Percentiles rank a stretch among this genome's conserved stretches.
Evolutionary conservation across 1,140 invertebrate species (phyloP).

Genomic region (Bombus affinis): DNA sequence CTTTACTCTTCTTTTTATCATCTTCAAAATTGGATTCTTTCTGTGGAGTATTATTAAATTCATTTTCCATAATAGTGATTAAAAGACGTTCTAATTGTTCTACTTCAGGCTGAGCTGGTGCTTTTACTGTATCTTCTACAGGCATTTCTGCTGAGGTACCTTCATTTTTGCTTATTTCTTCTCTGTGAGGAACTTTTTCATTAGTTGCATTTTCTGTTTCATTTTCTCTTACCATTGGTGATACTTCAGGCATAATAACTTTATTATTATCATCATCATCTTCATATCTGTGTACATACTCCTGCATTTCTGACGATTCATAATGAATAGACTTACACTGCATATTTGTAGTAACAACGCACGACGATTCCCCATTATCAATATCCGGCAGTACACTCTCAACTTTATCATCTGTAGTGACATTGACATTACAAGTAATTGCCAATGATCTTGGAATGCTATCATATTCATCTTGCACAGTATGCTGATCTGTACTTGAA

Average conservation of each 20-base stretch:
- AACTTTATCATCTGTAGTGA: slow-evolving; percentile 62
- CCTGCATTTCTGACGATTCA: slow-evolving; percentile 54
- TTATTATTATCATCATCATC: slow-evolving; percentile 47
- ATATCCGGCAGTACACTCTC: slow-evolving; percentile 74
- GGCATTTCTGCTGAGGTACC: slow-evolving; percentile 29
- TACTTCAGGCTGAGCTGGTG: slow-evolving; percentile 67
- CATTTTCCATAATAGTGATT: slow-evolving; percentile 76
- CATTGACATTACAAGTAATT: slow-evolving; percentile 55
- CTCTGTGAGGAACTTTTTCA: slow-evolving; percentile 41
- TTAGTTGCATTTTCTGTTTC: slow-evolving; percentile 38
- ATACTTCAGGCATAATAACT: slow-evolving; percentile 26
- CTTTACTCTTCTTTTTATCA: slow-evolving; percentile 28
- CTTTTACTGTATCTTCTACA: slow-evolving; percentile 40
- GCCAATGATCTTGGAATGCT: slow-evolving; percentile 56
- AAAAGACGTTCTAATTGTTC: slow-evolving; percentile 76
- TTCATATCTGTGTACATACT: slow-evolving; percentile 55
- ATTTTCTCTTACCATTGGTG: slow-evolving; percentile 21
- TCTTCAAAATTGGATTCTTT: slow-evolving; percentile 40
- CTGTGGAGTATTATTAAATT: slow-evolving; percentile 60
- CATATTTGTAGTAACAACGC: slow-evolving; percentile 22
- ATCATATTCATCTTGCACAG: slow-evolving; percentile 60
- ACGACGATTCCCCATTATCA: slow-evolving; percentile 57
- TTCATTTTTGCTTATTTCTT: slow-evolving; percentile 39
- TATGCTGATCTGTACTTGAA: slow-evolving; percentile 36
- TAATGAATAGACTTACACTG: slow-evolving; percentile 59